Evolutionary conservation across 1,140 invertebrate species (phyloP), one percentile per base, ranked within the genome.

Genomic region (Scaptomyza pallida): DNA sequence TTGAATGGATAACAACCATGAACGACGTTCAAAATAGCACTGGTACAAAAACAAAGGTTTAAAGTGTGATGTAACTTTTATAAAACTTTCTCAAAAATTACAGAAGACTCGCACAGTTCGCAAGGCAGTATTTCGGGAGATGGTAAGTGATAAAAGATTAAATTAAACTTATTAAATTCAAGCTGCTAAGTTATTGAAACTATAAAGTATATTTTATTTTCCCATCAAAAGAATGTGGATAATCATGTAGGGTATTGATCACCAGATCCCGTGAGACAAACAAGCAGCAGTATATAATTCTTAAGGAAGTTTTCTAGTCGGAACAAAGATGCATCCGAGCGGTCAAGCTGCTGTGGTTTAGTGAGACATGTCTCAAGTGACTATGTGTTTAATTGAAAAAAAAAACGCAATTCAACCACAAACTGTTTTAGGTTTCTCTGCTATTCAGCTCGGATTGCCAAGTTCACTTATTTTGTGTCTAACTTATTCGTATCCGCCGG

Each of bases 61-160:
- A 16, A 16, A 0, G 23, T n/a, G 21, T 37, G 0, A 23, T 23
- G 47, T 26, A 13, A 41, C 15, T 50, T 8, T 60, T 12, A 4
- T 23, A 21, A 21, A 21, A 2, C 9, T 55, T 23, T 15, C 12
- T 33, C n/a, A n/a, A 44, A 10, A 16, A 21, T 62, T 73, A 70
- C 26, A 91, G 89, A 91, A 55, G 89, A 91, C 63, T 90, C 89
- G 1, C 89, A 75, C 55, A 91, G 89, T 52, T 91, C 89, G 8
- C 89, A 91, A 59, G 89, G 80, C 23, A 91, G 89, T 40, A 89
- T 91, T 54, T 89, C 82, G 10, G 89, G 89, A 4, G 89, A 91
- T 48, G 89, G 89, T 91, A 71, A 89, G 89, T 73, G 21, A 50
- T 19, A n/a, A 4, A 15, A 17, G 26, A 26, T 60, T 43, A 23